These are phyloP conservation scores for Petrocephalus zakoni DNA, from an alignment of 2,113 vertebrate genomes.

Conservation along the genomic window DNA sequence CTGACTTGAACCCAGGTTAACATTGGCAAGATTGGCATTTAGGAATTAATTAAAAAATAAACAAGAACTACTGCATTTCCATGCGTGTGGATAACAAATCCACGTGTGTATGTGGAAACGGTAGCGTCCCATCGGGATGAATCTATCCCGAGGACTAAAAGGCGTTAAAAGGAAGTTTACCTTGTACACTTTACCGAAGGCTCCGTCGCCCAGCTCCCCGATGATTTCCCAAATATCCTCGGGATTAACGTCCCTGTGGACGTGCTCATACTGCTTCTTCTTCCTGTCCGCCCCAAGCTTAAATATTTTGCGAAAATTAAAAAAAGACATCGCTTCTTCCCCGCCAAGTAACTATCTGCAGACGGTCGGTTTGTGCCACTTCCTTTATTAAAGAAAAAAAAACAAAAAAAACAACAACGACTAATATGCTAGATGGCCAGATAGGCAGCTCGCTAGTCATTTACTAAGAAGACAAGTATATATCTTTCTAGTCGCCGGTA, in stretches of 20 bases:
- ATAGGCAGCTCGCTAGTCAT: background rate
- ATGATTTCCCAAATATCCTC: constrained; percentile 96
- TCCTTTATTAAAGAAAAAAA: background rate
- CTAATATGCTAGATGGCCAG: background rate
- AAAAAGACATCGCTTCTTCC: constrained; percentile 81
- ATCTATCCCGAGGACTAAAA: background rate
- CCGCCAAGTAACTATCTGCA: background rate
- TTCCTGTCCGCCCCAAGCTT: constrained; percentile 92
- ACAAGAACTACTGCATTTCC: background rate
- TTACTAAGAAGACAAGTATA: background rate
- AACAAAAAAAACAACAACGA: background rate
- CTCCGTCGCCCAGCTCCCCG: constrained; percentile 93
- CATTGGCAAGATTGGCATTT: background rate
- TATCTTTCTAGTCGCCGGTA: background rate
- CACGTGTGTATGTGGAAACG: background rate
- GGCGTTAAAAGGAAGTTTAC: constrained; percentile 55
- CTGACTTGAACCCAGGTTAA: background rate
- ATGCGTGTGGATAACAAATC: background rate
- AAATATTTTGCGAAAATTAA: constrained; percentile 98
- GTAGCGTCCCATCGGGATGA: background rate
- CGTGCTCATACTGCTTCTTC: constrained; percentile 97
- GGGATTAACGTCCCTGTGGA: constrained; percentile 89
- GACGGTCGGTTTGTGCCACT: background rate
- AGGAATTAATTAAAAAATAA: background rate
- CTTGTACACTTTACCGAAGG: constrained; percentile 98